These are phyloP conservation scores for Cladopsammia gracilis DNA, from an alignment of 64 coral and sea anemone genomes.

Conservation along the genomic window DNA sequence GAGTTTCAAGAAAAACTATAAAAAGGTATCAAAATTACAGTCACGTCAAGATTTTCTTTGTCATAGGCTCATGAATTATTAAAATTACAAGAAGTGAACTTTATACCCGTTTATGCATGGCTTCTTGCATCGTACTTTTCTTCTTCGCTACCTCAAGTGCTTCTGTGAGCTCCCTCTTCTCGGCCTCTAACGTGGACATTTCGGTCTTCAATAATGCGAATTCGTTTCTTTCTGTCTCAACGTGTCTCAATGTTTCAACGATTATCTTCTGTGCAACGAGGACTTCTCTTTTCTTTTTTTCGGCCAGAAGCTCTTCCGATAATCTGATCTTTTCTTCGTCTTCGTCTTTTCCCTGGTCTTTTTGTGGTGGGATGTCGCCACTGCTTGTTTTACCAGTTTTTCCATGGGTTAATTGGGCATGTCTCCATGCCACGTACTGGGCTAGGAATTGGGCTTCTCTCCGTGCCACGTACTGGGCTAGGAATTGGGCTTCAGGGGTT, in stretches of 20 bases:
- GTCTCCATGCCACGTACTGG: background rate
- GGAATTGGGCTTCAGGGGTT: background rate
- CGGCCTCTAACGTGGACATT: background rate
- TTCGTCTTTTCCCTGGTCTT: background rate
- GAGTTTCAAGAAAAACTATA: no score
- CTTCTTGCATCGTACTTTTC: background rate
- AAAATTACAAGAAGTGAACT: background rate
- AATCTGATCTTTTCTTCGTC: background rate
- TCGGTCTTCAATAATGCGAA: background rate
- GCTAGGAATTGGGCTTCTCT: conserved; percentile 3
- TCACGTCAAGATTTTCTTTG: no score
- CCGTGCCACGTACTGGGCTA: no score
- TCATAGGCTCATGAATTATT: background rate
- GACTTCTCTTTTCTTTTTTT: conserved; percentile 19
- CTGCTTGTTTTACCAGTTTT: no score
- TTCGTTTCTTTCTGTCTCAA: background rate
- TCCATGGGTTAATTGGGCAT: background rate
- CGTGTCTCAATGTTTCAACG: background rate
- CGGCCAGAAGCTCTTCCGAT: background rate
- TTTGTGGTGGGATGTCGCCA: background rate
- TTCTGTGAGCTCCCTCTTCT: background rate
- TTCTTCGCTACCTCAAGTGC: background rate
- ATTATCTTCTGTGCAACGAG: background rate
- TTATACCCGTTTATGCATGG: background rate
- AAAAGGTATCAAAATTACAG: no score